Evolutionary conservation across 2,113 vertebrate genomes (phyloP).

Genomic region (human): DNA sequence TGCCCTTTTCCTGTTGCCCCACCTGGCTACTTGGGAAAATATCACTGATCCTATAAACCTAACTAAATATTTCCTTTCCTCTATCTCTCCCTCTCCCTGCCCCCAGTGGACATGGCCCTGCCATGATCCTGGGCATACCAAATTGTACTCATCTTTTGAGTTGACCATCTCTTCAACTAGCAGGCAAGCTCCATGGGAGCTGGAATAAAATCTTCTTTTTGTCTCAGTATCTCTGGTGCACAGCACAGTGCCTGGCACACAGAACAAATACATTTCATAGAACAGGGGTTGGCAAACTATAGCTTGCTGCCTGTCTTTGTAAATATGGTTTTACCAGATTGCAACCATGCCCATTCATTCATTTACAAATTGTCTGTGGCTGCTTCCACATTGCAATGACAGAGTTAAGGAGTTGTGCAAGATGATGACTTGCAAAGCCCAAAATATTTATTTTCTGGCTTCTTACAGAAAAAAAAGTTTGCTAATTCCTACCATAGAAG

Average conservation of each 20-base stretch:
- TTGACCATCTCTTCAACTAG: neutral
- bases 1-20: neutral
- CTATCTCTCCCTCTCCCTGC: neutral
- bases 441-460: neutral
- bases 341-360: neutral
- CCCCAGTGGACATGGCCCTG: fast-evolving
- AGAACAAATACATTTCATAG: neutral
- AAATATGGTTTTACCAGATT: neutral
- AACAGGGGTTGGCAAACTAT: neutral
- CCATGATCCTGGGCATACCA: too few relatives aligned
- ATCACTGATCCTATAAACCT: neutral
- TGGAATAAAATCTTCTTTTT: neutral
- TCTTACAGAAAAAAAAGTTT: conserved; percentile 5
- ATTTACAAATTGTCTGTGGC: neutral
- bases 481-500: neutral
- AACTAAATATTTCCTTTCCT: neutral
- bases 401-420: neutral
- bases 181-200: neutral
- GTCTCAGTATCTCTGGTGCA: neutral
- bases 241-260: neutral
- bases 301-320: neutral
- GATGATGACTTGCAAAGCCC: neutral
- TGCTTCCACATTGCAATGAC: neutral
- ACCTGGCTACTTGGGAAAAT: neutral
- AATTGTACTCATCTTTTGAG: neutral